Evolutionary conservation across 2,888 invertebrate species (phyloP), one percentile per base, ranked within the genome.

Genomic region (Drosophila monieri): DNA sequence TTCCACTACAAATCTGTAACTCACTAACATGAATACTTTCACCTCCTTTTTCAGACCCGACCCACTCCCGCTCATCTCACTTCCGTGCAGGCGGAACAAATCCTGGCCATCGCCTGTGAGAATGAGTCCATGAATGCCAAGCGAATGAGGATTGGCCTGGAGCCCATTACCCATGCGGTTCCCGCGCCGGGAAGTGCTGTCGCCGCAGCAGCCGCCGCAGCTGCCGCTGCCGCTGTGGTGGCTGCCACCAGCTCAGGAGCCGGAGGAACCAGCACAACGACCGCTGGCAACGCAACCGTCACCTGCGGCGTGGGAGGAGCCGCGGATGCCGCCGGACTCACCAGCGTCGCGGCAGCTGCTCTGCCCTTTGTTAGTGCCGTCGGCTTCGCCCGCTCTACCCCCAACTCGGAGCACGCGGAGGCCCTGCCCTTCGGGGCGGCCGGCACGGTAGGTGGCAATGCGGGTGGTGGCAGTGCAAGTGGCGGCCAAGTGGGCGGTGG

Each of bases 91-190:
- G 98, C 98, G 55, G 98, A 98, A 92, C 97, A 98, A 92, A 97
- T 98, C 90, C 93, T 98, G 90, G 98, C 98, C 76, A 95, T 96
- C 90, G 98, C 98, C 72, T 98, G 98, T 92, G 98, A 98, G 93
- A 98, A 98, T 91, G 98, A 98, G 93, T 97, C 97, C 92, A 96
- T 97, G 92, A 98, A 98, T 92, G 98, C 98, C 69, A 98, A 98
- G 93, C 94, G 98, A 90, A 98, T 98, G 98, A 94, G 98, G 78
- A 94, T 98, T 90, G 98, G 98, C 52, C 93, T 98, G 84, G 98
- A 98, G 91, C 98, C 98, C 46, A 96, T 97, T 87, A 96, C 96
- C 90, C 97, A 97, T 92, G 96, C 97, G 54, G 95, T 97, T 94
- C 97, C 91, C 47, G 89, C 91, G 57, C 89, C 91, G 35, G 87